phyloP scores from a whole-genome alignment of 2,888 invertebrate species.

The Aphrophora alni region DNA sequence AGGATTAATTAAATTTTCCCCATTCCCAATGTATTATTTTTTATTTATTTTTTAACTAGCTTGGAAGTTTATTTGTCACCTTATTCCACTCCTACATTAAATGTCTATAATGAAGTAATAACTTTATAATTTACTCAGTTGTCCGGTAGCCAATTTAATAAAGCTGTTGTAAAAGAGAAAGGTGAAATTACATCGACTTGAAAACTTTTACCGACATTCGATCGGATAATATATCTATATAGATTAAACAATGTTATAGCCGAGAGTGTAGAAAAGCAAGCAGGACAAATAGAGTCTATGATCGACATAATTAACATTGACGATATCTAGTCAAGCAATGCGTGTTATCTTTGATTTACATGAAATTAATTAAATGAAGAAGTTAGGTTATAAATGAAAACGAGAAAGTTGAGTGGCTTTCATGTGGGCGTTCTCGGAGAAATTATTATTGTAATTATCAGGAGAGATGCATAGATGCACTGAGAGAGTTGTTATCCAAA shows the following conservation, averaged over 20 bases:
- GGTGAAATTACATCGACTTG: neutral
- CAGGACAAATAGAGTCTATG: neutral
- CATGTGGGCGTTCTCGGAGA: neutral
- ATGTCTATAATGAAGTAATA: neutral
- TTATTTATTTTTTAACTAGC: no score
- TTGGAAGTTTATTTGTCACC: no score
- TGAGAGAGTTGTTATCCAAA: neutral
- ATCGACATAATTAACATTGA: neutral
- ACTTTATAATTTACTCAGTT: neutral
- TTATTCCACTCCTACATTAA: neutral
- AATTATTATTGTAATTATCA: neutral
- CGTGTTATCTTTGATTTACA: neutral
- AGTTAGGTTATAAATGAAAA: neutral
- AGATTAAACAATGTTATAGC: neutral
- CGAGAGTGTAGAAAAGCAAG: neutral
- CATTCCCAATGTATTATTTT: no score
- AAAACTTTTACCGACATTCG: neutral
- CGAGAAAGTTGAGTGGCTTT: neutral
- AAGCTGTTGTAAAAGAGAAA: neutral
- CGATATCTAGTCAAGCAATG: neutral
- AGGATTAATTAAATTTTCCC: no score
- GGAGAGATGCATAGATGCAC: neutral
- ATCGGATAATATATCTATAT: neutral
- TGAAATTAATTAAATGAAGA: neutral
- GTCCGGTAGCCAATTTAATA: neutral